Conservation (phyloP, 2,113 vertebrate genomes). For the Stigmatopora nigra region DNA sequence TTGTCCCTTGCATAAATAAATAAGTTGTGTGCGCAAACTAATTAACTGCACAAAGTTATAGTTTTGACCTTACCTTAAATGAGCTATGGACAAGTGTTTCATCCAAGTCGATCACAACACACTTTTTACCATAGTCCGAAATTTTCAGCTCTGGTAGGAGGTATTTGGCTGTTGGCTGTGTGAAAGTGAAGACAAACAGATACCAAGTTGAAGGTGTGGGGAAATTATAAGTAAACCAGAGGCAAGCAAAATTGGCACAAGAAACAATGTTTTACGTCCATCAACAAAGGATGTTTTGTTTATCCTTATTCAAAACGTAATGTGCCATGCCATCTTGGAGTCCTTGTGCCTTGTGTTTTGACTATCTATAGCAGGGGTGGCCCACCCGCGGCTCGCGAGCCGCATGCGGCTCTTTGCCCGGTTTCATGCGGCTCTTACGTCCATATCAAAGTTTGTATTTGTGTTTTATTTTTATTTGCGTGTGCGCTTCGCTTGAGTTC, state of each 20-base stretch:
- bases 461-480: too few species aligned
- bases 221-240: not conserved
- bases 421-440: too few species aligned
- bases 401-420: too few species aligned
- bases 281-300: too few species aligned
- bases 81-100: constrained; percentile 98
- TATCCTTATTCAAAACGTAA: too few species aligned
- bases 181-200: constrained; percentile 15
- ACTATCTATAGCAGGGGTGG: too few species aligned
- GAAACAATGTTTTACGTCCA: not conserved
- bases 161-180: constrained; percentile 90
- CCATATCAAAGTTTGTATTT: too few species aligned
- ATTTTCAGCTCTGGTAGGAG: constrained; percentile 94
- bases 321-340: too few species aligned
- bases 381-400: too few species aligned
- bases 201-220: not conserved
- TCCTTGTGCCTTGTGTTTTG: too few species aligned
- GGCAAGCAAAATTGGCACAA: constrained; percentile 3
- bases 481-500: too few species aligned
- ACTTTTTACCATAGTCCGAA: constrained; percentile 95
- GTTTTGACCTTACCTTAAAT: constrained; percentile 81
- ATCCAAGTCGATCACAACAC: constrained; percentile 97
- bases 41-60: not conserved
- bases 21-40: not conserved
- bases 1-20: not conserved